A percentile compares a stretch with the other conserved stretches of the same genome.
phyloP scores from a whole-genome alignment of 2,797 vertebrate genomes.

The Sphenopsis melanotis region DNA sequence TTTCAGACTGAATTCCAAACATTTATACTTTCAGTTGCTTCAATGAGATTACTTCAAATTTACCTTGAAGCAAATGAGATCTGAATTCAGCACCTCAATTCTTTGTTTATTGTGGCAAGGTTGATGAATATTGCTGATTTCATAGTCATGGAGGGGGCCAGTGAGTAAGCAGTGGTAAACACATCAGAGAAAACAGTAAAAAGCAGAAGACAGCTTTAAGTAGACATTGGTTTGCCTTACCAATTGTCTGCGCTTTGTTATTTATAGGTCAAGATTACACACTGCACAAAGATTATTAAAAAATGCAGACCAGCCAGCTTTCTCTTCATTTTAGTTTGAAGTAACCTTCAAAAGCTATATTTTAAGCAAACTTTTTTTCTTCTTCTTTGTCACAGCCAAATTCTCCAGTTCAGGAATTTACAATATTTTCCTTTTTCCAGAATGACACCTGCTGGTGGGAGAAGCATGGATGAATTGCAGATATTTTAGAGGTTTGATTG shows the following conservation, averaged over 20 bases:
- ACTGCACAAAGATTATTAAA: not conserved
- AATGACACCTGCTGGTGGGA: constrained; percentile 80
- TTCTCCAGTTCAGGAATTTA: constrained; percentile 58
- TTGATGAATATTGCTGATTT: not conserved
- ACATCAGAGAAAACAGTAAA: not conserved
- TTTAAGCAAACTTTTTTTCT: constrained; percentile 20
- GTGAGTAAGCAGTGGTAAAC: not conserved
- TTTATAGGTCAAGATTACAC: not conserved
- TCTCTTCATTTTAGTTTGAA: not conserved
- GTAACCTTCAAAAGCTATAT: not conserved
- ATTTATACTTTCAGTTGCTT: not conserved
- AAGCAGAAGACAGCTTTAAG: not conserved
- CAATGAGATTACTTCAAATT: not conserved
- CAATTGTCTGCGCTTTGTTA: not conserved
- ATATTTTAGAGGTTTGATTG: constrained; percentile 27
- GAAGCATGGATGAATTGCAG: constrained; percentile 67
- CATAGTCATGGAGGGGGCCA: not conserved
- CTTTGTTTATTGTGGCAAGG: not conserved
- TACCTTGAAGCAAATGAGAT: not conserved
- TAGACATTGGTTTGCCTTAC: not conserved
- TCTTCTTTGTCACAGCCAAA: constrained; percentile 48
- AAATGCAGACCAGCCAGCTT: not conserved
- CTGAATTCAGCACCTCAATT: not conserved
- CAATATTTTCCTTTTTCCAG: constrained; percentile 78
- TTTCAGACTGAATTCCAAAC: not conserved